Base-by-base conservation (phyloP, 2,797 vertebrate species). In the Sylvia borin region DNA sequence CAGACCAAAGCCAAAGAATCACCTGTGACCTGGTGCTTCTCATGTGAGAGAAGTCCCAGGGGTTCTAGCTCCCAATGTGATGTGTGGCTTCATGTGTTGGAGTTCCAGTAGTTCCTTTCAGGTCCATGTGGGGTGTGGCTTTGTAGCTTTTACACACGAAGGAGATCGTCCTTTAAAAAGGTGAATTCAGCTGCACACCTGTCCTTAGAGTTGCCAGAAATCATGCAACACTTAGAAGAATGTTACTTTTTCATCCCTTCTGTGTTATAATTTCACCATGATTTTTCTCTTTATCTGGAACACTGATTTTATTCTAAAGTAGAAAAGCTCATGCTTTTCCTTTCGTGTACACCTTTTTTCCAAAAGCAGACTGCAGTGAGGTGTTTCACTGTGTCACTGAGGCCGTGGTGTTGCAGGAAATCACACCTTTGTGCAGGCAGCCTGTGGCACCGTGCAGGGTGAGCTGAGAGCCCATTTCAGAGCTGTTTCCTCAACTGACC, bases 401-500 rank as follows among this genome's bases (percentile, higher is more conserved):
- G 62, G 34, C 77, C 3, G 11, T 70, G 29, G n/a, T 84, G 24
- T 2, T 84, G 85, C 92, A 97, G 92, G 91, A 96, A 96, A 77
- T 93, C 82, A 66, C 79, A 61, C 91, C 43, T 7, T 64, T 45
- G 83, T 87, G 47, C 62, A 67, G 57, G 2, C 61, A 42, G 47
- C 75, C 57, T 40, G 53, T 76, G 47, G 40, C 25, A 10, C 47
- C 3, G 11, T 68, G 76, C 36, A 15, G 36, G 18, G 25, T 45
- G 71, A 81, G 55, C 68, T n/a, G 71, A 55, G 75, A 57, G 2
- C 17, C 65, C 25, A 10, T 20, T 70, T 55, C 60, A 38, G 21
- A 91, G 50, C 3, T 7, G 25, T 34, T 81, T 91, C 57, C 62
- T 58, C 66, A 91, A 3, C 32, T 66, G 67, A 27, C 40, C 25